These are phyloP conservation scores for Cheilosia urbana DNA, from an alignment of 2,888 invertebrate genomes.

Conservation along the genomic window DNA sequence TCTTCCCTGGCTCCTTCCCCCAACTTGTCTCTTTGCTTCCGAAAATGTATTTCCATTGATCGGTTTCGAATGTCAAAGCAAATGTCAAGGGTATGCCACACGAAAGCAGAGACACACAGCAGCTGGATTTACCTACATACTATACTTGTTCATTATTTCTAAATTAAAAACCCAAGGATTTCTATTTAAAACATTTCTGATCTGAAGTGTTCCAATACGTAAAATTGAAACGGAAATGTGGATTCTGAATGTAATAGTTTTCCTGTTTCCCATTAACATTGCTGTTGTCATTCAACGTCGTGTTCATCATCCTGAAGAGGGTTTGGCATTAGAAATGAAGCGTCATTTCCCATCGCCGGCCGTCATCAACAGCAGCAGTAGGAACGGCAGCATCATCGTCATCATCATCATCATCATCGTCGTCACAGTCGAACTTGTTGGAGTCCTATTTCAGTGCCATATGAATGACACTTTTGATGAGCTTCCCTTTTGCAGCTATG, in stretches of 20 bases:
- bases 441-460: constrained; percentile 62
- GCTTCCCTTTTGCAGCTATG: constrained; percentile 50
- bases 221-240: constrained; percentile 42
- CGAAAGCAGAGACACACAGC: not conserved
- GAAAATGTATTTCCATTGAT: too few relatives aligned
- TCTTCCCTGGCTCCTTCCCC: too few relatives aligned
- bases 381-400: not conserved
- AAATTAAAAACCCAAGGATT: not conserved
- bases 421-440: constrained; percentile 63
- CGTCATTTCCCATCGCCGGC: constrained; percentile 56
- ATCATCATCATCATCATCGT: constrained; percentile 40
- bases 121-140: not conserved
- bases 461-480: constrained; percentile 69
- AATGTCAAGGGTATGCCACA: not conserved
- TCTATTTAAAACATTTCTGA: not conserved
- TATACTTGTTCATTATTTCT: not conserved
- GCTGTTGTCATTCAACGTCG: constrained; percentile 47
- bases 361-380: constrained; percentile 25
- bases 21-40: too few relatives aligned
- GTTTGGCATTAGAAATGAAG: constrained; percentile 66
- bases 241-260: constrained; percentile 43
- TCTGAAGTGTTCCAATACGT: constrained; percentile 27
- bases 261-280: constrained; percentile 17
- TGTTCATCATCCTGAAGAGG: constrained; percentile 62
- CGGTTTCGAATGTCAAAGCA: not conserved